These are phyloP conservation scores for Eurytoma adleriae DNA, from an alignment of 2,888 invertebrate genomes.

Conservation along the genomic window DNA sequence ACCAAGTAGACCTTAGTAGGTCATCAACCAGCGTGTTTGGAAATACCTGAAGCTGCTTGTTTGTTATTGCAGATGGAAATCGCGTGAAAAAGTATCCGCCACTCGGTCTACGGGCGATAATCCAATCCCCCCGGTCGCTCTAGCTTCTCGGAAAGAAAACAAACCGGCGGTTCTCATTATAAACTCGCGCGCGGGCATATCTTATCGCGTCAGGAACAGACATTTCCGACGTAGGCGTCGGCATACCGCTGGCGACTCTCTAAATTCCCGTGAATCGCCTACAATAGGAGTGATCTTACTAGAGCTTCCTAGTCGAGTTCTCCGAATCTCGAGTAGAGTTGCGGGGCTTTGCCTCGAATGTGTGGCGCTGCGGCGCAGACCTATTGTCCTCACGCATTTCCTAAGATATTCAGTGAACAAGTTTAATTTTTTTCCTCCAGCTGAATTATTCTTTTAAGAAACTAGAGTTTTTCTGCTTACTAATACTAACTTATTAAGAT, in stretches of 20 bases:
- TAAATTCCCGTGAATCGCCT: constrained; percentile 31
- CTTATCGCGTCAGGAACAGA: constrained; percentile 18
- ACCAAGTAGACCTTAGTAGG: neutral
- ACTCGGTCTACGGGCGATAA: constrained; percentile 41
- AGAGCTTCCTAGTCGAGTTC: constrained; percentile 35
- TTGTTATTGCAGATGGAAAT: neutral
- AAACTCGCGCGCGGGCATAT: constrained; percentile 5
- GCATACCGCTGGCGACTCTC: constrained; percentile 10
- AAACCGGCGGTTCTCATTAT: neutral
- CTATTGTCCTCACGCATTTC: no score
- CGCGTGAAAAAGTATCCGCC: neutral
- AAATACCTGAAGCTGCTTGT: neutral
- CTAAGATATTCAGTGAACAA: no score
- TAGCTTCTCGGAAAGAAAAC: constrained; percentile 42
- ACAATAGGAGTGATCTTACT: constrained; percentile 16
- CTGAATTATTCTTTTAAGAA: no score
- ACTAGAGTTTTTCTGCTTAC: no score
- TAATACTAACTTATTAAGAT: no score
- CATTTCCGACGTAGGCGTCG: constrained; percentile 14
- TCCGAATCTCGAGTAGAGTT: constrained; percentile 5
- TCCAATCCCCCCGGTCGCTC: constrained; percentile 14
- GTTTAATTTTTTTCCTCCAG: no score
- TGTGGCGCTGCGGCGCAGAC: no score
- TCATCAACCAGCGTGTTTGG: neutral
- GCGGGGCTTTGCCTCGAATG: no score